Evolutionary conservation across 2,113 vertebrate genomes (phyloP).

Genomic region (Amia ocellicauda): DNA sequence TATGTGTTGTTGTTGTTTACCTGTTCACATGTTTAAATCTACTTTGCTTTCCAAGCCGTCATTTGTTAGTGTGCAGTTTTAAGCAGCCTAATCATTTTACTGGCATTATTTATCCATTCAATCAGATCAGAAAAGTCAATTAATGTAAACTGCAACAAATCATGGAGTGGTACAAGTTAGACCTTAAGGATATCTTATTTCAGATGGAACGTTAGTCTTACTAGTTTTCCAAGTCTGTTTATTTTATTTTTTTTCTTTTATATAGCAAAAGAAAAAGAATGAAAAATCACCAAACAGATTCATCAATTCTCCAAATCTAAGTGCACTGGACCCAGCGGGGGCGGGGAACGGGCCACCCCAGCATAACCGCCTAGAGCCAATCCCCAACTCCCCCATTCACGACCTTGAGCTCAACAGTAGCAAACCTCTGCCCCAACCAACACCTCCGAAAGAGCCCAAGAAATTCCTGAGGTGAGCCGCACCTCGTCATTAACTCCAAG

Average conservation of each 20-base stretch:
- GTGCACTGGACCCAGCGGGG: conserved; percentile 84
- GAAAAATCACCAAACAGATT: conserved; percentile 95
- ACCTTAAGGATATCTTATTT: conserved; percentile 24
- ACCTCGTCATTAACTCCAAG: conserved; percentile 34
- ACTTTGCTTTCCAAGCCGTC: conserved; percentile 76
- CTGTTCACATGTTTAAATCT: conserved; percentile 45
- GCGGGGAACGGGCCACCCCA: conserved; percentile 80
- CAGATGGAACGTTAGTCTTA: conserved; percentile 24
- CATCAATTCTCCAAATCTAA: conserved; percentile 95
- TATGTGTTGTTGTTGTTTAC: conserved; percentile 23
- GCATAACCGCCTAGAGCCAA: conserved; percentile 88
- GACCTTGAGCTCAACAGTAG: conserved; percentile 95
- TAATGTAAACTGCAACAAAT: conserved; percentile 2
- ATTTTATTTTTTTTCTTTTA: conserved; percentile 68
- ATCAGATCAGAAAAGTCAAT: too few species aligned
- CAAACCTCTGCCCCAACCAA: conserved; percentile 93
- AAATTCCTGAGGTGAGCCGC: conserved; percentile 96
- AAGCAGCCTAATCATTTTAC: conserved; percentile 33
- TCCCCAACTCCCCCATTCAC: conserved; percentile 95
- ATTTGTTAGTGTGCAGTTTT: conserved; percentile 49
- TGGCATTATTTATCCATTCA: conserved; percentile 27
- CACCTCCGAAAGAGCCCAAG: conserved; percentile 96
- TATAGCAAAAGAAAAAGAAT: conserved; percentile 99
- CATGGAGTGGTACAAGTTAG: conserved; percentile 33
- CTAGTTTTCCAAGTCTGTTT: conserved; percentile 34